Evolutionary conservation across 2,797 vertebrate species (phyloP).

Genomic region (Chelon labrosus): DNA sequence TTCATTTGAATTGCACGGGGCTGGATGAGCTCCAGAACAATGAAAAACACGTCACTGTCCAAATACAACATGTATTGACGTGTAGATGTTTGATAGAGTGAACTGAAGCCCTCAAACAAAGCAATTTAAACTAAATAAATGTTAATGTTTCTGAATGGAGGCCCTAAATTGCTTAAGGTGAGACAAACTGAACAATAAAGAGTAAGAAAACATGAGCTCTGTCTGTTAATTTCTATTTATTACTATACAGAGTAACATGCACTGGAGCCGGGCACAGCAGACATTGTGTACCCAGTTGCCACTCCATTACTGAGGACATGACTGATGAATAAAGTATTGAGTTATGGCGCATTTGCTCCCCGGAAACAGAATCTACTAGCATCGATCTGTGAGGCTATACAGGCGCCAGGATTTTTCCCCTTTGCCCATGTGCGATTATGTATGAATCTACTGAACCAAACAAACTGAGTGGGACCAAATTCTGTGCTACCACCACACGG

Average conservation of each 20-base stretch:
- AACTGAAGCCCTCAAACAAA: background rate
- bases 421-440: conserved; percentile 14
- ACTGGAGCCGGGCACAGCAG: background rate
- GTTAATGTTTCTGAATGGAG: background rate
- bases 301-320: conserved; percentile 46
- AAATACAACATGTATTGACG: background rate
- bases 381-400: conserved; percentile 50
- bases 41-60: conserved; percentile 4
- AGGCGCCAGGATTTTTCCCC: conserved; percentile 7
- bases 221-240: background rate
- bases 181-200: background rate
- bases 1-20: conserved; percentile 19
- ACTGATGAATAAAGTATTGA: conserved; percentile 61
- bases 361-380: conserved; percentile 19
- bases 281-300: conserved; percentile 3
- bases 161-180: background rate
- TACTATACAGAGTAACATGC: background rate
- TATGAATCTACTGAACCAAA: conserved; percentile 18
- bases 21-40: conserved; percentile 12
- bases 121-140: background rate
- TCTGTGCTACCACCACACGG: background rate
- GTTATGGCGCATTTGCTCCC: conserved; percentile 28
- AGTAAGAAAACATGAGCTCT: background rate
- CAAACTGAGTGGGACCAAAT: conserved; percentile 17
- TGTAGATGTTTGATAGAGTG: background rate